Conservation (phyloP, 2,113 vertebrate genomes). For the Neoarius graeffei region DNA sequence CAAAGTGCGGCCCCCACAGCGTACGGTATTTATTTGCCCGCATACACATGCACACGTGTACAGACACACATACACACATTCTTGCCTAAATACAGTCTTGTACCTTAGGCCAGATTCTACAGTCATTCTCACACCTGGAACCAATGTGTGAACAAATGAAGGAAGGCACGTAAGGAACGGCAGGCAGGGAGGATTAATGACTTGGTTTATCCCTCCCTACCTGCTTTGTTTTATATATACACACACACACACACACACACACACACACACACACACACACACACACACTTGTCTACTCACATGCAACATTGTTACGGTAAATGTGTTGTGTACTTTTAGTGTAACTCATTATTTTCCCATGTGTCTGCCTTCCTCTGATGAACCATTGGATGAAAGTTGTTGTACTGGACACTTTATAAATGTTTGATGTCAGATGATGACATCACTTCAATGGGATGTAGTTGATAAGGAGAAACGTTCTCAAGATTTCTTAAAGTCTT, state of each 20-base stretch:
- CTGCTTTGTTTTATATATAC: constrained; percentile 45
- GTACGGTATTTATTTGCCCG: constrained; percentile 59
- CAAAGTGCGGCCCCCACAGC: constrained; percentile 50
- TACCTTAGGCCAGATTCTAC: constrained; percentile 46
- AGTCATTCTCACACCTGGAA: constrained; percentile 61
- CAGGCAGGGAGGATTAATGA: constrained; percentile 52
- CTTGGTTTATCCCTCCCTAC: constrained; percentile 52
- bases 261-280: constrained; percentile 12
- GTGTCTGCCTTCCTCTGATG: constrained; percentile 41
- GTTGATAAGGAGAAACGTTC: not conserved
- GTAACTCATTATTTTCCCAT: constrained; percentile 52
- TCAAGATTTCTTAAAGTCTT: not conserved
- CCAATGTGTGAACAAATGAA: constrained; percentile 64
- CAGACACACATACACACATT: constrained; percentile 46
- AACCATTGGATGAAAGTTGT: not conserved
- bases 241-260: constrained; percentile 26
- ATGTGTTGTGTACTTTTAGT: constrained; percentile 28
- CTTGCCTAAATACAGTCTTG: constrained; percentile 59
- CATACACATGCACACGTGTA: constrained; percentile 45
- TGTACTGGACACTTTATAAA: not conserved
- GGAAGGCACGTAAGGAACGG: constrained; percentile 42
- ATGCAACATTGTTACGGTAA: constrained; percentile 42
- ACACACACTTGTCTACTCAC: constrained; percentile 8
- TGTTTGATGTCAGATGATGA: not conserved
- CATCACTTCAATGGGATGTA: not conserved